Percentiles rank a stretch among this genome's conserved stretches.
phyloP scores from a whole-genome alignment of 2,797 vertebrate species.

The Peromyscus nudipes region DNA sequence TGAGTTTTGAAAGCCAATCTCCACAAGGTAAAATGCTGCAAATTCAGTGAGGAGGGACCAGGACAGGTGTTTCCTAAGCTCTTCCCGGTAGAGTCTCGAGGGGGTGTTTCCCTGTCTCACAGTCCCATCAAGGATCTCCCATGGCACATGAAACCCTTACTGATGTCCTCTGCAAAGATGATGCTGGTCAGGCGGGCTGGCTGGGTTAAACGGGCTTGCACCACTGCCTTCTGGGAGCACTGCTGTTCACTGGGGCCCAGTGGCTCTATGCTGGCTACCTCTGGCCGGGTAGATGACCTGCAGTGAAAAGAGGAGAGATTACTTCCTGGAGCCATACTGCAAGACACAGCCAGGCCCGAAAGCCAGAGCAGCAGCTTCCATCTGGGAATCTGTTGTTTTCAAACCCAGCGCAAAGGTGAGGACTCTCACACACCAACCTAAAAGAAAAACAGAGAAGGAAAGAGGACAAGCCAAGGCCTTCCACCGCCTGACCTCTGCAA shows the following conservation, averaged over 20 bases:
- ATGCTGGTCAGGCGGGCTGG: slow-evolving; percentile 93
- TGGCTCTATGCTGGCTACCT: slow-evolving; percentile 95
- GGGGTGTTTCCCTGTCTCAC: fast-evolving
- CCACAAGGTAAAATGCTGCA: background rate
- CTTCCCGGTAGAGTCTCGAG: background rate
- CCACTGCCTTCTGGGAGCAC: slow-evolving; percentile 94
- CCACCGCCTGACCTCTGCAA: background rate
- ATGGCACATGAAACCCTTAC: slow-evolving; percentile 86
- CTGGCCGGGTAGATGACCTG: slow-evolving; percentile 96
- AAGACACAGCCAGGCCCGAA: background rate
- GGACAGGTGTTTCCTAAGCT: background rate
- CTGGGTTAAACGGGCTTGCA: slow-evolving; percentile 95
- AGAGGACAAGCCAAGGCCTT: no score
- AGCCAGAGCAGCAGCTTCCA: background rate
- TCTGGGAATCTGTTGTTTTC: background rate
- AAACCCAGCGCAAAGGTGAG: background rate
- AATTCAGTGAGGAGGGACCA: no score
- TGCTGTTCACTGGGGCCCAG: slow-evolving; percentile 87
- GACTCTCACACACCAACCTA: background rate
- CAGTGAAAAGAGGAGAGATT: background rate
- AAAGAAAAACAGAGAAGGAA: background rate
- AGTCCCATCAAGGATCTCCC: fast-evolving
- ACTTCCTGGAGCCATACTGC: background rate
- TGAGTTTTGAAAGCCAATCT: background rate
- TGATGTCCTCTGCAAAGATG: slow-evolving; percentile 96